These are phyloP conservation scores for Camponotus vicinus DNA, from an alignment of 1,140 invertebrate species.

Conservation along the genomic window DNA sequence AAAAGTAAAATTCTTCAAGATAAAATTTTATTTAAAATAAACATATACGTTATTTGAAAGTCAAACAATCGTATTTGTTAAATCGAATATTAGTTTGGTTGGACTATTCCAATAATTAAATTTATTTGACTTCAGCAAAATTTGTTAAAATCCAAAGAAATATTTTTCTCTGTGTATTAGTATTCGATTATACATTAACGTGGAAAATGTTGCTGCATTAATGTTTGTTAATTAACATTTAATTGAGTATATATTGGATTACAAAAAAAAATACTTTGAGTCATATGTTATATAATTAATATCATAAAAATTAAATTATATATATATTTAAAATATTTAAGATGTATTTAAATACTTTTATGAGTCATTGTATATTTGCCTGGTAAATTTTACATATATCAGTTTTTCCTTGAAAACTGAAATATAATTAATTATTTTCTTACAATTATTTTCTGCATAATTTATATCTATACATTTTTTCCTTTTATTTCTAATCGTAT, in stretches of 20 bases:
- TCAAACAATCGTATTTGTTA: too few relatives aligned
- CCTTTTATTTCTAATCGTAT: background rate
- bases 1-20: too few relatives aligned
- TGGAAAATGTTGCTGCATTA: constrained; percentile 17
- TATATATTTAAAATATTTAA: background rate
- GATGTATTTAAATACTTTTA: background rate
- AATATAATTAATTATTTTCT: background rate
- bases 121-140: too few relatives aligned
- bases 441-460: background rate
- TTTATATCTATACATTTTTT: background rate
- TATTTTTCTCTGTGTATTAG: background rate
- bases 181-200: constrained; percentile 9
- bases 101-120: too few relatives aligned
- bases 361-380: background rate
- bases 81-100: too few relatives aligned
- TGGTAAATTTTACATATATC: background rate
- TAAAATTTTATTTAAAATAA: too few relatives aligned
- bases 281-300: background rate
- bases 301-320: background rate
- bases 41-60: too few relatives aligned
- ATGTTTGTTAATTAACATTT: background rate
- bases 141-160: too few relatives aligned
- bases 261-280: background rate
- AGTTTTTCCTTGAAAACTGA: background rate
- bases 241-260: background rate